A percentile compares a stretch with the other conserved stretches of the same genome.
Evolutionary conservation across 2,888 invertebrate genomes (phyloP).

Genomic region (Drosophila maculinotata): DNA sequence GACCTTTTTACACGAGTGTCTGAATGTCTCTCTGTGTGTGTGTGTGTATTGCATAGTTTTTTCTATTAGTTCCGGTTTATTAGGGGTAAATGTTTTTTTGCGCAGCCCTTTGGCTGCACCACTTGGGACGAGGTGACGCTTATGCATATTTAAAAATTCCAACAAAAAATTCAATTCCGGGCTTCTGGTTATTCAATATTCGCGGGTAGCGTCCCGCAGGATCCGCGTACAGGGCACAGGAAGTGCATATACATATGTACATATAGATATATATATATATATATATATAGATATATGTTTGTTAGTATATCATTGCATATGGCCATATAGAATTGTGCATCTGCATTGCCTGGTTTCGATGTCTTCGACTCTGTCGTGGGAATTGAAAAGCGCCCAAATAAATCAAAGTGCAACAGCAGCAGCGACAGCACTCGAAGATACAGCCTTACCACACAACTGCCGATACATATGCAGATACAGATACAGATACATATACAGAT

Average conservation of each 20-base stretch:
- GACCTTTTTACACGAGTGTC: constrained; percentile 55
- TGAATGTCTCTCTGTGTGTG: constrained; percentile 15
- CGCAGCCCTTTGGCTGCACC: constrained; percentile 75
- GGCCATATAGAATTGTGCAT: constrained; percentile 22
- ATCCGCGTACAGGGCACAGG: constrained; percentile 52
- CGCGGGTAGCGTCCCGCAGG: constrained; percentile 67
- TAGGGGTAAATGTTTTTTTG: constrained; percentile 68
- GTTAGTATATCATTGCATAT: constrained; percentile 18
- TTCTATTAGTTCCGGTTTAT: constrained; percentile 79
- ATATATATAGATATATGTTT: constrained; percentile 2
- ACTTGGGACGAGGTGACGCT: constrained; percentile 68
- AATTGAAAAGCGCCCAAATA: constrained; percentile 71
- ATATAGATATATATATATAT: constrained; percentile 3
- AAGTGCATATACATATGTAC: constrained; percentile 54
- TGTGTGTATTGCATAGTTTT: constrained; percentile 38
- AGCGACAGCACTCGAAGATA: constrained; percentile 16
- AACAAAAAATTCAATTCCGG: constrained; percentile 28
- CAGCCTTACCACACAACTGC: constrained; percentile 4
- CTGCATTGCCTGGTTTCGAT: constrained; percentile 42
- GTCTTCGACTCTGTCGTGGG: constrained; percentile 66
- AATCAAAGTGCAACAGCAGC: constrained; percentile 72
- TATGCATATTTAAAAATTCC: constrained; percentile 65
- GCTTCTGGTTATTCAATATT: constrained; percentile 74
- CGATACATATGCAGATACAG: constrained; percentile 6
- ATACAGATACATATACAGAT: constrained; percentile 13